Conservation (phyloP, 2,113 vertebrate species). For the Nestor notabilis region DNA sequence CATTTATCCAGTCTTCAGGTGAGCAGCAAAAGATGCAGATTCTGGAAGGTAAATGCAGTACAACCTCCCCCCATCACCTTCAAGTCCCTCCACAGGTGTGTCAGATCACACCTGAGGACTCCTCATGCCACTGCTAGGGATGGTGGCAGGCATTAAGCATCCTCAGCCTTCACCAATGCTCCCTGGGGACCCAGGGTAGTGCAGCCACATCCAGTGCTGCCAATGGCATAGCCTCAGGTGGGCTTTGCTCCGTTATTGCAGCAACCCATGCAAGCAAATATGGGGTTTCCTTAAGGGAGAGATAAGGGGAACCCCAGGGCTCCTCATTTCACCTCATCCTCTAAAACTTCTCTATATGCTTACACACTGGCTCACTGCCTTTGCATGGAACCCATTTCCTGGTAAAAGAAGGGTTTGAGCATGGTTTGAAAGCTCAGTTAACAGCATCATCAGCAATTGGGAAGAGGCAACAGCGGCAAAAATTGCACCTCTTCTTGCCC, state of each 20-base stretch:
- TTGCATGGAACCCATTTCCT: not conserved
- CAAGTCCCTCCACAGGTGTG: not conserved
- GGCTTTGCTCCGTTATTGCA: not conserved
- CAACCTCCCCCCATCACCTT: not conserved
- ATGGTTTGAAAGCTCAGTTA: not conserved
- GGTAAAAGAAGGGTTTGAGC: not conserved
- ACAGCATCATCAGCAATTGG: too few relatives aligned
- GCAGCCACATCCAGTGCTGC: not conserved
- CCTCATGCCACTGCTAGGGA: rapidly evolving
- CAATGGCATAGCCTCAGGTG: rapidly evolving
- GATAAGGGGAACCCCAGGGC: not conserved
- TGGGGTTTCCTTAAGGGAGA: not conserved
- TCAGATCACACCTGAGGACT: not conserved
- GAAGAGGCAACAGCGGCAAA: not conserved
- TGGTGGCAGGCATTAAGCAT: not conserved
- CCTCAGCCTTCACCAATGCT: not conserved
- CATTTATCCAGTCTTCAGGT: not conserved
- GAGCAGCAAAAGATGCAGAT: not conserved
- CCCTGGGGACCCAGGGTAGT: not conserved
- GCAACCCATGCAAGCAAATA: rapidly evolving
- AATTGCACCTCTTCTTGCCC: not conserved
- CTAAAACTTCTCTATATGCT: not conserved
- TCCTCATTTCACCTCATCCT: not conserved
- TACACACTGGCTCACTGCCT: not conserved
- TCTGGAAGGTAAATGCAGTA: not conserved